Base-by-base conservation (phyloP, 2,113 vertebrate species). In the Cheilinus undulatus region DNA sequence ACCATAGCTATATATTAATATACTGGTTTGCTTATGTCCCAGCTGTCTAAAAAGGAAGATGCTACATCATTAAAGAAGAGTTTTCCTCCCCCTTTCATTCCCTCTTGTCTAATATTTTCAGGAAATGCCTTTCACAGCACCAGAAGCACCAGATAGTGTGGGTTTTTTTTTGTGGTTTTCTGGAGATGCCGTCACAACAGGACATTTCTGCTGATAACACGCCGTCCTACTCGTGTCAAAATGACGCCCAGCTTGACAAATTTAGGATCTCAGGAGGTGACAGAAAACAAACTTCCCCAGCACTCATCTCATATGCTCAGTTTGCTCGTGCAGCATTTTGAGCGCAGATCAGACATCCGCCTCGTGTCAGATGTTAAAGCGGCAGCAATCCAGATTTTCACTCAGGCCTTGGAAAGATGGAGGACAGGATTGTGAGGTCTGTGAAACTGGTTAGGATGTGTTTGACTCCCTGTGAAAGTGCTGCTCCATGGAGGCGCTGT, bases 221-320 rank as follows among this genome's bases (percentile, higher is more conserved):
- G 53, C 60, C 19, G 48, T 72, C 56, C 48, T 36, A 28, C 51
- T 78, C 56, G 0, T 82, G 86, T 86, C 85, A 89, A 86, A 70
- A 56, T 80, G 75, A 83, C 7, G 10, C 17, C 56, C 27, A 11
- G 66, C 69, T 73, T 85, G 78, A 78, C 85, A 85, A 84, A 83
- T 74, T 49, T 59, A 26, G 56, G 65, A 61, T 86, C 77, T 84
- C 73, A n/a, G 65, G 53, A 60, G 66, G 71, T 76, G 88, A 82
- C 78, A 77, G 74, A 77, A 87, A 83, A 76, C 78, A 82, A 85
- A 86, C 82, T 85, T 75, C 52, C 63, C 54, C 52, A 19, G 69
- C 19, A 46, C 56, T 88, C 80, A 71, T 83, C 76, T 67, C 56
- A 19, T n/a, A 72, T 84, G 78, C 52, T 69, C 49, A 46, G 48